Percentiles rank a stretch among this genome's conserved stretches.
Evolutionary conservation across 2,888 invertebrate genomes (phyloP).

Genomic region (Agrochola macilenta): DNA sequence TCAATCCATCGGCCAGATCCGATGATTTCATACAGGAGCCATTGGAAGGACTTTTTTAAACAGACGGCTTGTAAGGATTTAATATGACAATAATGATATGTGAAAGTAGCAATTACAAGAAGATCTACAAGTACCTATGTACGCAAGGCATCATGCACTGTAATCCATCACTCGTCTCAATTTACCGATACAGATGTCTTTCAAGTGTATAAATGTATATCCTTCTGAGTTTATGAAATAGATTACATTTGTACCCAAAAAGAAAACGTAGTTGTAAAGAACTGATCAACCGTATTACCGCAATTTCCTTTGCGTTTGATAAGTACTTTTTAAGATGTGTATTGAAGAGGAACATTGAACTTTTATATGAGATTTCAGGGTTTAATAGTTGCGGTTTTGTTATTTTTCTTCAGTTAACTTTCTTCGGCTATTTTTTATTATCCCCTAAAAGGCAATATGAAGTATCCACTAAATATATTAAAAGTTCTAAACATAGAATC

Average conservation of each 20-base stretch:
- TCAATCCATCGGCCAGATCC: background rate
- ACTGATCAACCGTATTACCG: slow-evolving; percentile 5
- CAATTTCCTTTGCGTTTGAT: slow-evolving; percentile 25
- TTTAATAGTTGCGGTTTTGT: background rate
- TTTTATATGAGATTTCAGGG: background rate
- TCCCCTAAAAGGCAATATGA: background rate
- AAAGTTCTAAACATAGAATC: background rate
- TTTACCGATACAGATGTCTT: slow-evolving; percentile 12
- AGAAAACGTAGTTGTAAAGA: slow-evolving; percentile 3
- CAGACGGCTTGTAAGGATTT: background rate
- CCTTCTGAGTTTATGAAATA: slow-evolving; percentile 2
- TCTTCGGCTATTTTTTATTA: background rate
- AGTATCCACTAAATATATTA: background rate
- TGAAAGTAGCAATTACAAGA: background rate
- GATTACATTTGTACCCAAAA: slow-evolving; percentile 21
- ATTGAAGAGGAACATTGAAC: background rate
- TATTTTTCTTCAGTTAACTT: too few species aligned
- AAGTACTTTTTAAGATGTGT: slow-evolving; percentile 5
- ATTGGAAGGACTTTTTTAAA: background rate
- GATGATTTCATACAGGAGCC: too few species aligned
- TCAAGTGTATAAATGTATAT: slow-evolving; percentile 11
- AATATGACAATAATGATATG: background rate
- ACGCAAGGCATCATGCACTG: background rate
- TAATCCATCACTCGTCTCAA: slow-evolving; percentile 34
- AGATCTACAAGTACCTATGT: background rate